A percentile compares a stretch with the other conserved stretches of the same genome.
phyloP scores from a whole-genome alignment of 2,888 invertebrate genomes.

The Palloptera scutellata region DNA sequence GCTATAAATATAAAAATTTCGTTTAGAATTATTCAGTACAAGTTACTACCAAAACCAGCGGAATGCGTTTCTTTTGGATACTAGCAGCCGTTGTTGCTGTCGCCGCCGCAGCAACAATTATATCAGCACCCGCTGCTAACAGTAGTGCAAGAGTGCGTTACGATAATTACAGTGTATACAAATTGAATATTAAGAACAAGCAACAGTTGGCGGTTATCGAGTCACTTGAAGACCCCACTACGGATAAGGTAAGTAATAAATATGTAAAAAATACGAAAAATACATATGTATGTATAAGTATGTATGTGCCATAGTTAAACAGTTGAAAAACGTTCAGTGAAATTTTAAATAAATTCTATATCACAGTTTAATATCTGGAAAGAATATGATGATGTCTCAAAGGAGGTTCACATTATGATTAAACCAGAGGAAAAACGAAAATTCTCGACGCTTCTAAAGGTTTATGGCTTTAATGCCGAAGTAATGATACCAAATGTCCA shows the following conservation, averaged over 20 bases:
- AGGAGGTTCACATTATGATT: slow-evolving; percentile 69
- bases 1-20: not conserved
- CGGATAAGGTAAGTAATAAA: slow-evolving; percentile 39
- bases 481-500: no score
- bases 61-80: slow-evolving; percentile 45
- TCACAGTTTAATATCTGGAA: slow-evolving; percentile 56
- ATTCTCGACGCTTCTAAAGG: slow-evolving; percentile 64
- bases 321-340: not conserved
- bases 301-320: no score
- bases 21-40: slow-evolving; percentile 17
- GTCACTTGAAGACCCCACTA: slow-evolving; percentile 46
- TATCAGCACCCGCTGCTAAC: slow-evolving; percentile 27
- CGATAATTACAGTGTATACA: slow-evolving; percentile 57
- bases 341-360: not conserved
- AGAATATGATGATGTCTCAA: slow-evolving; percentile 56
- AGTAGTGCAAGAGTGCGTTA: slow-evolving; percentile 50
- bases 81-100: slow-evolving; percentile 42
- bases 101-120: slow-evolving; percentile 39
- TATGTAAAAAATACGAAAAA: no score
- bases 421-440: slow-evolving; percentile 65
- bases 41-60: not conserved
- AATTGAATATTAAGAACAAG: slow-evolving; percentile 63
- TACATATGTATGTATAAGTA: no score
- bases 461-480: slow-evolving; percentile 52
- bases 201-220: slow-evolving; percentile 65